Conservation (phyloP, 2,113 vertebrate species). For the Dicaeum eximium region DNA sequence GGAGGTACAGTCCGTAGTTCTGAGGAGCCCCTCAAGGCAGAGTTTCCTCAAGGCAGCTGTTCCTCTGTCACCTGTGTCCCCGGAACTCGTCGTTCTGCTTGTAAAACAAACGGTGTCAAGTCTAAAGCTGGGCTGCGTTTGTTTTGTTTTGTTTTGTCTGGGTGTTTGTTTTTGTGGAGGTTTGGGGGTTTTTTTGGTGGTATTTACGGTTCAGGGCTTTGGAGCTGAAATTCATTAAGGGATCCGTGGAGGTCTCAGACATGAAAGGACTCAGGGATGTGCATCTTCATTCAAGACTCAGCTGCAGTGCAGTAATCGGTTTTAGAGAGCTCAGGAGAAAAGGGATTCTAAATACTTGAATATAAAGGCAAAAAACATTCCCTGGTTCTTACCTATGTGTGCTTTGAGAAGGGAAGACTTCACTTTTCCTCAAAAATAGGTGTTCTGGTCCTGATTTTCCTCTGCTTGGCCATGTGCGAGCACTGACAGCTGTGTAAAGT, state of each 20-base stretch:
- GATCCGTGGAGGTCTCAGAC: accelerated
- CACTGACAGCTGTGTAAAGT: neutral
- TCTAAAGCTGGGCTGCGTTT: neutral
- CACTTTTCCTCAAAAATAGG: neutral
- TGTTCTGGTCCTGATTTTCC: neutral
- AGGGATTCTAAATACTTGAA: neutral
- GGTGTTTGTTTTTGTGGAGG: neutral
- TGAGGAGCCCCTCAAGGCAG: neutral
- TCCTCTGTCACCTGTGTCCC: neutral
- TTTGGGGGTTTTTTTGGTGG: accelerated
- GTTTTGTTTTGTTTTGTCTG: neutral
- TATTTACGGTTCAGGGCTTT: neutral
- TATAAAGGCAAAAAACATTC: neutral
- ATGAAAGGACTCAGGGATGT: accelerated
- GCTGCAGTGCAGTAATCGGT: too few relatives aligned
- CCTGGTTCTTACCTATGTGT: neutral
- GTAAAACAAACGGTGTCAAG: neutral
- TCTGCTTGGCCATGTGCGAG: accelerated
- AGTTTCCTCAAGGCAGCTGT: too few relatives aligned
- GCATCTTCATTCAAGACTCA: neutral
- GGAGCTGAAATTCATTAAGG: neutral
- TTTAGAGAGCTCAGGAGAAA: neutral
- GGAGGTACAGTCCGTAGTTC: neutral
- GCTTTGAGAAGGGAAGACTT: neutral
- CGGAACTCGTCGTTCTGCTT: accelerated